phyloP scores from a whole-genome alignment of 2,888 invertebrate genomes.

The Nemapogon koenigi region DNA sequence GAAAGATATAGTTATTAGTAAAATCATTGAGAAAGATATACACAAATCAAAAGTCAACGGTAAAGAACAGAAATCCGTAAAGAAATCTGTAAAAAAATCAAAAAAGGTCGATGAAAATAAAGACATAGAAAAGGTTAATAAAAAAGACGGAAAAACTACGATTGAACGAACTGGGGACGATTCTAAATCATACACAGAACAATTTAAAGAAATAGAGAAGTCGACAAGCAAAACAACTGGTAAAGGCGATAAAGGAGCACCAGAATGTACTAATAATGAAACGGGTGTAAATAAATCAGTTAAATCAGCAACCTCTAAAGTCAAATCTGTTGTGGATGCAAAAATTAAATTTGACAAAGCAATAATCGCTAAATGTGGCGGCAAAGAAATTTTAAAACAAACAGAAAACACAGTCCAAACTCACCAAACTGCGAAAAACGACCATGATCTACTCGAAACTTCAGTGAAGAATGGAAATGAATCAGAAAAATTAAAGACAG shows the following conservation, averaged over 20 bases:
- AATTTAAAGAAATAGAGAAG: neutral
- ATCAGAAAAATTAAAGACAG: neutral
- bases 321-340: neutral
- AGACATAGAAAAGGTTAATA: neutral
- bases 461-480: neutral
- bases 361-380: neutral
- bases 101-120: neutral
- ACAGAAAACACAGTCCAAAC: neutral
- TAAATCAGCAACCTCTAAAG: neutral
- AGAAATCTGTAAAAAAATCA: neutral
- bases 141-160: neutral
- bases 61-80: constrained; percentile 1
- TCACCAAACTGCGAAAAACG: neutral
- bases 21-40: constrained; percentile 2
- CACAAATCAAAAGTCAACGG: neutral
- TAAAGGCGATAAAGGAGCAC: neutral
- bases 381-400: neutral
- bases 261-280: neutral
- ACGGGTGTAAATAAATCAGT: neutral
- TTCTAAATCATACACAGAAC: neutral
- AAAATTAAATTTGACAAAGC: neutral
- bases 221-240: neutral
- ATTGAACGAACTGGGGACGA: neutral
- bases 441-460: neutral
- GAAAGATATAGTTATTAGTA: neutral